Conservation (phyloP, 2,113 vertebrate species). For the Coregonus clupeaformis region DNA sequence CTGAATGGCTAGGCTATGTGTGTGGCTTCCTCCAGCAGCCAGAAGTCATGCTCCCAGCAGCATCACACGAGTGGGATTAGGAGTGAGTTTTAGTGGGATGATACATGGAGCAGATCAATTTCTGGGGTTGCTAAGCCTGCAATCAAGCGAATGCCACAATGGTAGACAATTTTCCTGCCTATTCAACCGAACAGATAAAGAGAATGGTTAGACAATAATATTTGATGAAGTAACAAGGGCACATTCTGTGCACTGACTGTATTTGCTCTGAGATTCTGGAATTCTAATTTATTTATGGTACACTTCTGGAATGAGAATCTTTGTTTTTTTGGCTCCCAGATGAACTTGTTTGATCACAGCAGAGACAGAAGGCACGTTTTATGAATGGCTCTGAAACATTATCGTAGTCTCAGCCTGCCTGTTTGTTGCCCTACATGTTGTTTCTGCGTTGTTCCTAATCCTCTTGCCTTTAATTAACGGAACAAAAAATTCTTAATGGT, state of each 20-base stretch:
- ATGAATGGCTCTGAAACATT: constrained; percentile 56
- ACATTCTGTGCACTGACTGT: background rate
- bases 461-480: constrained; percentile 78
- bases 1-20: constrained; percentile 17
- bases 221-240: background rate
- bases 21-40: constrained; percentile 2
- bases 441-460: constrained; percentile 67
- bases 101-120: constrained; percentile 29
- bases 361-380: constrained; percentile 49
- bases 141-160: constrained; percentile 13
- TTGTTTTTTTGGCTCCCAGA: constrained; percentile 22
- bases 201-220: constrained; percentile 6
- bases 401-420: constrained; percentile 49
- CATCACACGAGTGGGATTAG: constrained; percentile 7
- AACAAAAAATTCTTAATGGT: constrained; percentile 72
- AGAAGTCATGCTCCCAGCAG: background rate
- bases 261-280: background rate
- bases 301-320: constrained; percentile 23
- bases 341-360: constrained; percentile 57
- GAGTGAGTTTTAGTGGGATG: constrained; percentile 1
- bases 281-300: constrained; percentile 8
- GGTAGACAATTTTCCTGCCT: constrained; percentile 13
- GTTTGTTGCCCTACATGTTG: constrained; percentile 58
- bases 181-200: constrained; percentile 16
- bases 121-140: background rate